Base-by-base conservation (phyloP, 2,888 invertebrate genomes). In the Drosophila testacea region DNA sequence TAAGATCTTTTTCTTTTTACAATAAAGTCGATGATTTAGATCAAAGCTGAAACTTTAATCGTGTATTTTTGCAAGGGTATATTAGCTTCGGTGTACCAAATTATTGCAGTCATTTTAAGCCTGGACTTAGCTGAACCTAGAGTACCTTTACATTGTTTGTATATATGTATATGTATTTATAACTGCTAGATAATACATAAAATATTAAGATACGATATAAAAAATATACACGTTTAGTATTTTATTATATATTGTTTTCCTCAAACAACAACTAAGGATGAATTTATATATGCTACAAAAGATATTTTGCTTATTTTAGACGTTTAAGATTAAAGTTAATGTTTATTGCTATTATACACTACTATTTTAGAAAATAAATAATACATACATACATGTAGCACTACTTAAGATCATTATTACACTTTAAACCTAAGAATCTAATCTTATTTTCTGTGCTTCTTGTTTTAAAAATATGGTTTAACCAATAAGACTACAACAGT, bases 361-460 rank as follows among this genome's bases (percentile, higher is more conserved):
- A 64, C 38, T 56, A 50, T 16, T 39, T 69, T 60, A 73, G 16
- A 69, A 54, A 76, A 69, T 73, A 73, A 76, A 77, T 77, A 77
- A 77, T 64, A 77, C 73, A 77, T 77, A 77, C 73, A 60, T 68
- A 75, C 60, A 69, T 56, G 60, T 70, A 75, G 54, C 63, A 68
- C 55, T 77, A 77, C 59, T 63, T 72, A 62, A 72, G 57, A 68
- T 72, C 41, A 36, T 41, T 69, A 73, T 39, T 69, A 74, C 38
- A 69, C 10, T 48, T 64, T 61, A 54, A 69, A n/a, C 39, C 66
- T 79, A 70, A 27, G 44, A 34, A 55, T 48, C 59, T 61, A 50
- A 38, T 39, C 7, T 39, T 48, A 57, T 42, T 41, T 42, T 38
- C 27, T 64, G 38, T 64, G 41, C 48, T 50, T 62, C 22, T 32